Percentiles rank a stretch among this genome's conserved stretches.
These are phyloP conservation scores for Phengaris arion DNA, from an alignment of 2,888 invertebrate species.

Conservation along the genomic window DNA sequence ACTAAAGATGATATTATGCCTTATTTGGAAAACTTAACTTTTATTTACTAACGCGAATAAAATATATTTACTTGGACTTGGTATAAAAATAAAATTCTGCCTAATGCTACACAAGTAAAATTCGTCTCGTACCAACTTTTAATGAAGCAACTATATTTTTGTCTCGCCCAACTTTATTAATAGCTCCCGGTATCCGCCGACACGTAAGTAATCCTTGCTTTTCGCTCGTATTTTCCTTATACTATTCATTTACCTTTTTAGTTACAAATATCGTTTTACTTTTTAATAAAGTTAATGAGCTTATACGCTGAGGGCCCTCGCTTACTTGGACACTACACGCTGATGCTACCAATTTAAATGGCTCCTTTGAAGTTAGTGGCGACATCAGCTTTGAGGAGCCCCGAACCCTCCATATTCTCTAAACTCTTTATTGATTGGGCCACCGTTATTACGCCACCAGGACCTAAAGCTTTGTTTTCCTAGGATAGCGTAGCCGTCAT, in stretches of 20 bases:
- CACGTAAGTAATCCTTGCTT: background rate
- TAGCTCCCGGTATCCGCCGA: background rate
- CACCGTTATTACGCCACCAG: no score
- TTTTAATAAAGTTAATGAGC: background rate
- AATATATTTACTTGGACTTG: background rate
- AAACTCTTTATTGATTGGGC: no score
- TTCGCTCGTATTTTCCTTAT: conserved; percentile 8
- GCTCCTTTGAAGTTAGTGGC: background rate
- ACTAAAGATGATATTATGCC: background rate
- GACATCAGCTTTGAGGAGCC: background rate
- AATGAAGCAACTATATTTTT: conserved; percentile 16
- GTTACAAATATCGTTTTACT: conserved; percentile 9
- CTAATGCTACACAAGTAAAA: background rate
- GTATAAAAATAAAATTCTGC: background rate
- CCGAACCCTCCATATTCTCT: no score
- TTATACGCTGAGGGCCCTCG: background rate
- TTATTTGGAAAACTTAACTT: background rate
- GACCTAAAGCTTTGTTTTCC: no score
- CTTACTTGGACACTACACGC: no score
- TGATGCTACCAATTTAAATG: background rate
- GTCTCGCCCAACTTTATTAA: conserved; percentile 8
- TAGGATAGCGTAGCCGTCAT: no score
- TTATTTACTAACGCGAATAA: background rate
- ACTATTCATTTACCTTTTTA: background rate
- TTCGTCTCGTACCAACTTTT: background rate